Base-by-base conservation (phyloP, 2,797 vertebrate species). In the Sciurus vulgaris region DNA sequence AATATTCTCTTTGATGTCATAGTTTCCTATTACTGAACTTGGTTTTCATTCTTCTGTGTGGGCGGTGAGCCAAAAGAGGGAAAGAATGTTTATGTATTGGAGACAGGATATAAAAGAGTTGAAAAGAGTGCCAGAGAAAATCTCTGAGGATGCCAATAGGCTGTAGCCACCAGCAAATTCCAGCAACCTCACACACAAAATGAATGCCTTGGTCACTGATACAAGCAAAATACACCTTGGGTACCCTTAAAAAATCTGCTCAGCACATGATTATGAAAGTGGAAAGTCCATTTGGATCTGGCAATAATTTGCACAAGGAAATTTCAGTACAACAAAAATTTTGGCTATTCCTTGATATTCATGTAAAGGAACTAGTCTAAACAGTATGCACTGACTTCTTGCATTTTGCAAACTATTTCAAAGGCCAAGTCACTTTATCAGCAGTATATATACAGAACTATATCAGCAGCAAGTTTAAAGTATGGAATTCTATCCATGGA, bases 11-110 rank as follows among this genome's bases (percentile, higher is more conserved):
- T 82, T 87, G 30, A 17, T 59, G 18, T 12, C 51, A 89, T 4
- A 89, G 38, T 83, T 91, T 83, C 89, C 67, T 67, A 11, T 63
- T 35, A 81, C 61, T 63, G 79, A 94, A 86, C 86, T 65, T 92
- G n/a, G 24, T 28, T 74, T 91, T 79, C 76, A 72, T 41, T 88
- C 41, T 86, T 88, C 51, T 65, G 61, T 76, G 41, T 76, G 89
- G 28, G 63, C 61, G 14, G 56, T 44, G 20, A 95, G 79, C 47
- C 93, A 79, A 56, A 83, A 84, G 76, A 79, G n/a, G 61, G 73
- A 91, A 86, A 69, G 65, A 44, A 78, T 90, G 41, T 47, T 96
- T 59, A 49, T 63, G 38, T 89, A n/a, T 78, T 51, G 4, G 90
- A 92, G 79, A 91, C 33, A 92, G 54, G 41, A 84, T 4, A 83